These are phyloP conservation scores for Hassar affinis DNA, from an alignment of 2,113 vertebrate genomes.

Conservation along the genomic window DNA sequence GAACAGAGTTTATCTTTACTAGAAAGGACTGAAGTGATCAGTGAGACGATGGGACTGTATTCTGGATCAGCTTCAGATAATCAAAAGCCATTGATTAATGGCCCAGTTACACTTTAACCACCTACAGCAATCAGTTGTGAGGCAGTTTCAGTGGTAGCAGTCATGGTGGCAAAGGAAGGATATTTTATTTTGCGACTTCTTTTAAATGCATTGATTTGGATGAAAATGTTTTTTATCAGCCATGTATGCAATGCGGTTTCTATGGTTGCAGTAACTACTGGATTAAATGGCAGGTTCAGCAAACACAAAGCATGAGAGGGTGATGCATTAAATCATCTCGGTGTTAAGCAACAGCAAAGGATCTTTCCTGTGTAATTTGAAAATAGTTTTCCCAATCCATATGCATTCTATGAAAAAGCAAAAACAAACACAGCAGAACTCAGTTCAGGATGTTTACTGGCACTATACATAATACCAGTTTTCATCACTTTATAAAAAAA, in stretches of 20 bases:
- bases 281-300: slow-evolving; percentile 26
- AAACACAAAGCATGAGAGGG: slow-evolving; percentile 16
- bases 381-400: neutral
- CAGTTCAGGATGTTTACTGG: too few species aligned
- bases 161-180: too few species aligned
- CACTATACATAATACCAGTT: too few species aligned
- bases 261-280: slow-evolving; percentile 17
- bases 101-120: slow-evolving; percentile 15
- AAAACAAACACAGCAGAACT: neutral
- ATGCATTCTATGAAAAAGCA: neutral
- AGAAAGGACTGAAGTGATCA: slow-evolving; percentile 11
- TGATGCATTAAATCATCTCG: slow-evolving; percentile 10
- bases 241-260: slow-evolving; percentile 1
- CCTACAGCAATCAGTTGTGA: neutral
- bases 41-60: neutral
- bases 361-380: neutral
- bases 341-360: neutral
- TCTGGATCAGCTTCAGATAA: neutral
- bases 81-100: neutral
- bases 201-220: neutral
- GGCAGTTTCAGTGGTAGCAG: neutral
- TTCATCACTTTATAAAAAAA: too few species aligned
- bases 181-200: neutral
- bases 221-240: neutral
- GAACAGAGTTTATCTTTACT: slow-evolving; percentile 18